Evolutionary conservation across 2,797 vertebrate genomes (phyloP), one percentile per base, ranked within the genome.

Genomic region (Carduelis carduelis): DNA sequence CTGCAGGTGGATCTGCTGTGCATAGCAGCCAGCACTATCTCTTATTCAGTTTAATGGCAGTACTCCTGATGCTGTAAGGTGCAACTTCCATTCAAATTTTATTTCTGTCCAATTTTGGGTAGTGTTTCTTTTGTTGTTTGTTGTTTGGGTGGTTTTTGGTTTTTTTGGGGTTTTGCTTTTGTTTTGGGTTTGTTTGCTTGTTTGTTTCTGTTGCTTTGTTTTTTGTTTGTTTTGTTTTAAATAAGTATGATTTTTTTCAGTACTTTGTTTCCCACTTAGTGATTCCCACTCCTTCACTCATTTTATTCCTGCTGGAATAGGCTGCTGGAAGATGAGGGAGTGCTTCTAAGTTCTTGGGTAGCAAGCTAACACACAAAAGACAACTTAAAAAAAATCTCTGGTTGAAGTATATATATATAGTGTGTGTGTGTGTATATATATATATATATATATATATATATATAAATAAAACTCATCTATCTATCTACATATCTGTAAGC

Each of bases 181-280:
- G 22, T 9, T 32, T 74, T 35, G 14, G 5, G 11, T 11, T 26
- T 43, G 16, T 17, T 26, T 27, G 5, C 1, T 37, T 59, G 16
- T 9, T 47, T 32, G 37, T 13, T 11, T 5, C 37, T 46, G 10
- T 39, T n/a, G 12, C 49, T 70, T 14, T 5, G 5, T 11, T 46
- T 46, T 35, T 12, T 18, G 6, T 47, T 74, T 55, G 2, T 9
- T 53, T 21, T 43, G 26, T 59, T 91, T 60, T 6, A 7, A 71
- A 43, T n/a, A 55, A 1, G 0, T 70, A 37, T 28, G 6, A 17
- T 69, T 16, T 44, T 44, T 74, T 11, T 2, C 4, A 41, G 2
- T 32, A 21, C 6, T 47, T 65, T 64, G 12, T 32, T 90, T 83
- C 47, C 27, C 13, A 55, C 24, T 66, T 22, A 70, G 21, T 13